Evolutionary conservation across 1,140 invertebrate species (phyloP), one percentile per base, ranked within the genome.

Genomic region (Sesamia nonagrioides): DNA sequence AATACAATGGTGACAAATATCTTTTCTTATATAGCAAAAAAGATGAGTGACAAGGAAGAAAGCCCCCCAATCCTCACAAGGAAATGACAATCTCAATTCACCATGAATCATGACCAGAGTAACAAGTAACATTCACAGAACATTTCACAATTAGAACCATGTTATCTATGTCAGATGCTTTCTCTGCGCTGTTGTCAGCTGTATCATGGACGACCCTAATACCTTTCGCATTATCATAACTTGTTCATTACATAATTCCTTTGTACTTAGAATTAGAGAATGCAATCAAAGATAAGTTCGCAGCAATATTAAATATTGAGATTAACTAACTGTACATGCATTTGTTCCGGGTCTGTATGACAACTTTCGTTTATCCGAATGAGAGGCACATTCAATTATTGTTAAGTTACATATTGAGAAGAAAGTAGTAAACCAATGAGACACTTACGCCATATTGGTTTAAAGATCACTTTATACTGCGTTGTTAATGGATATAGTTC

Each of bases 221-320:
- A 61, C 73, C 58, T 50, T 37, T 42, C 15, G 35, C 33, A 75
- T 75, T 75, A 75, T 75, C 73, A 75, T 75, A 75, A 75, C 73
- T 13, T 35, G 73, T 75, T 63, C 73, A 50, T 75, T 75, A 75
- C 42, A 63, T 75, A 45, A 75, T 75, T 75, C 42, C 42, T 75
- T 63, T 63, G 73, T 73, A 63, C 18, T 68, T 68, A 2, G 21
- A 69, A 69, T 69, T 63, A 63, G 42, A 66, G 50, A 74, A 60
- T 58, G 37, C 56, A 63, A 75, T 75, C 73, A 45, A 21, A 75
- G 58, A 75, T 61, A 75, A 72, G 37, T 58, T 33, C 8, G 21
- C n/a, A 17, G 18, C 13, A 58, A n/a, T 73, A 17, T 40, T 15
- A 74, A 58, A 75, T 75, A 27, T 61, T 48, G 18, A 63, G 73